Evolutionary conservation across 2,797 vertebrate species (phyloP).

Genomic region (Tauraco hartlaubi): DNA sequence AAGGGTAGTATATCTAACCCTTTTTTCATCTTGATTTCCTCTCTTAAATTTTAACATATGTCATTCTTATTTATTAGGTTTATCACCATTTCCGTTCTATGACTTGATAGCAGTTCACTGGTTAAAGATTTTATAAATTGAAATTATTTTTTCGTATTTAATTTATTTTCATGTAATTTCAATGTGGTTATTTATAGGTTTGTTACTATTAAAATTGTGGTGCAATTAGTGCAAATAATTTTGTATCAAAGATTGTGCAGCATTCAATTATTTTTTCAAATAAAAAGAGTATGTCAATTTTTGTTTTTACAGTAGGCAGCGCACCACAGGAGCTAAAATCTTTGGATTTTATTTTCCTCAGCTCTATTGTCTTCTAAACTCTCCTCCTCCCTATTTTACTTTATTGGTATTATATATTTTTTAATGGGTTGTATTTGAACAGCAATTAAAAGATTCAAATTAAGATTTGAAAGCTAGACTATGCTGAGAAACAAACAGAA

Average conservation of each 20-base stretch:
- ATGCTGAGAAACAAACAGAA: not conserved
- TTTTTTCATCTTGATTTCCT: not conserved
- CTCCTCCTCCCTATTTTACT: fast-evolving
- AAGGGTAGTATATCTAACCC: not conserved
- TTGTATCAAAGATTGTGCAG: not conserved
- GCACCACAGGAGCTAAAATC: not conserved
- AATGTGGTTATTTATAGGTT: not conserved
- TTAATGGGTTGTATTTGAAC: not conserved
- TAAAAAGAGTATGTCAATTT: not conserved
- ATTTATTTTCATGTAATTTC: not conserved
- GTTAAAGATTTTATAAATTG: not conserved
- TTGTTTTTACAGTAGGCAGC: not conserved
- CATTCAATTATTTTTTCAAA: not conserved
- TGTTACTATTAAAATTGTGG: not conserved
- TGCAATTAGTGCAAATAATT: not conserved
- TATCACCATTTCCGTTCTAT: not conserved
- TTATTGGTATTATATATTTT: not conserved
- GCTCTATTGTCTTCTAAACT: not conserved
- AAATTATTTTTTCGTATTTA: not conserved
- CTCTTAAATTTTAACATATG: not conserved
- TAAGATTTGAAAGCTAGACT: not conserved
- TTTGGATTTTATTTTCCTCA: not conserved
- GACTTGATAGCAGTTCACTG: not conserved
- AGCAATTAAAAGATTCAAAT: not conserved
- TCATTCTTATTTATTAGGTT: not conserved